Evolutionary conservation across 2,113 vertebrate species (phyloP).

Genomic region (Mirounga angustirostris): DNA sequence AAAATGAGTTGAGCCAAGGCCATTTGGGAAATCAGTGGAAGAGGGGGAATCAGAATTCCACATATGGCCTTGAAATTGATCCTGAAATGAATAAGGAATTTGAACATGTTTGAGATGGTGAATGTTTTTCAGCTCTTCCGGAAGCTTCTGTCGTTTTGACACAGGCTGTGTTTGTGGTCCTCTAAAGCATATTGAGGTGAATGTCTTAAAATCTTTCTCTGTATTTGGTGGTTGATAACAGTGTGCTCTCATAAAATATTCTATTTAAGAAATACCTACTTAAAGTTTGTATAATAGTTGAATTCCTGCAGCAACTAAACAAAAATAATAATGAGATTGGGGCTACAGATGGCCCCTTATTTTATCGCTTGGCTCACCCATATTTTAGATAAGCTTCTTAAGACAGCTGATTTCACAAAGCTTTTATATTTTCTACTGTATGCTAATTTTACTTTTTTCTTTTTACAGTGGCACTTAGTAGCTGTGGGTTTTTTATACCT

Average conservation of each 20-base stretch:
- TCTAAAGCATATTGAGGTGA: conserved; percentile 29
- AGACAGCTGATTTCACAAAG: conserved; percentile 43
- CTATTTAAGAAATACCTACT: conserved; percentile 9
- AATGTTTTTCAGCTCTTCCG: conserved; percentile 16
- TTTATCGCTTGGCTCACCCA: neutral
- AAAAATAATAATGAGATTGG: neutral
- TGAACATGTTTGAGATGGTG: conserved; percentile 35
- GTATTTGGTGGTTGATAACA: conserved; percentile 46
- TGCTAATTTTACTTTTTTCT: conserved; percentile 42
- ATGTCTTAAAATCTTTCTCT: conserved; percentile 41
- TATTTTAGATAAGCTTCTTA: conserved; percentile 10
- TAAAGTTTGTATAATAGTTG: conserved; percentile 5
- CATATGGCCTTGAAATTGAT: neutral
- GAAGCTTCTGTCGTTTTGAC: conserved; percentile 47
- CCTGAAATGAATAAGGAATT: conserved; percentile 41
- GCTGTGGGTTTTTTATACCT: neutral
- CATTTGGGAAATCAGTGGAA: conserved; percentile 15
- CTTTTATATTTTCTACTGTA: neutral
- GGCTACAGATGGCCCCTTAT: neutral
- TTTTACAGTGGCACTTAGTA: neutral
- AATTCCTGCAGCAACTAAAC: neutral
- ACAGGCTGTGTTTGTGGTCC: conserved; percentile 7
- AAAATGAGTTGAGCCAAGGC: conserved; percentile 5
- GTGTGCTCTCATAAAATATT: conserved; percentile 42
- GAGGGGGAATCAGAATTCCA: neutral